Conservation (phyloP, 2,113 vertebrate species). For the Istiophorus platypterus region DNA sequence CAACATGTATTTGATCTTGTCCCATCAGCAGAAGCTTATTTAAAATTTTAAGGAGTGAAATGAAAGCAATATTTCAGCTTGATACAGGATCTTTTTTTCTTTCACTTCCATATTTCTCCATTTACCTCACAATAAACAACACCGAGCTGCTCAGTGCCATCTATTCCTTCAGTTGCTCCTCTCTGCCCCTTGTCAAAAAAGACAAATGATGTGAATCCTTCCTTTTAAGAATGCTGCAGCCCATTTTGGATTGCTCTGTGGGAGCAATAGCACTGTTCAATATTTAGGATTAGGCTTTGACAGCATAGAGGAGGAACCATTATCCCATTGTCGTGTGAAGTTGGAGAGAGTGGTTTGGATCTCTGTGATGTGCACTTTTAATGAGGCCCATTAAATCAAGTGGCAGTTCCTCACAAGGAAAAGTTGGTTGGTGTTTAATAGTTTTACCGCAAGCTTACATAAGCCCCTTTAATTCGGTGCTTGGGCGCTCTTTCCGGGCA, state of each 20-base stretch:
- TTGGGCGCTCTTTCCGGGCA: slow-evolving; percentile 81
- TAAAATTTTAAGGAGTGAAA: slow-evolving; percentile 20
- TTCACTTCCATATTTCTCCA: slow-evolving; percentile 48
- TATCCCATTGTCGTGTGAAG: slow-evolving; percentile 78
- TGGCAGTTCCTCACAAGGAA: slow-evolving; percentile 84
- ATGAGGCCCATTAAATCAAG: slow-evolving; percentile 87
- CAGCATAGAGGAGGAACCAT: slow-evolving; percentile 70
- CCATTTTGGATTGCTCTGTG: slow-evolving; percentile 54
- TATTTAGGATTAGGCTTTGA: slow-evolving; percentile 74
- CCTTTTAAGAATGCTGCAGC: slow-evolving; percentile 54
- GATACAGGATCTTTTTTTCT: slow-evolving; percentile 49
- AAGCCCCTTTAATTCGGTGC: slow-evolving; percentile 82
- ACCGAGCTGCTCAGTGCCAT: slow-evolving; percentile 39
- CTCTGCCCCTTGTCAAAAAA: slow-evolving; percentile 73
- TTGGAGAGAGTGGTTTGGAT: slow-evolving; percentile 70
- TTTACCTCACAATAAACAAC: slow-evolving; percentile 64
- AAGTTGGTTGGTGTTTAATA: slow-evolving; percentile 85
- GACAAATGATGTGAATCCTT: slow-evolving; percentile 74
- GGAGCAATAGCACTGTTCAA: slow-evolving; percentile 60
- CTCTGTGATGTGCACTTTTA: slow-evolving; percentile 85
- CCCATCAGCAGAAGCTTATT: slow-evolving; percentile 25
- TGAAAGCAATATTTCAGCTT: slow-evolving; percentile 43
- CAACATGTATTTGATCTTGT: slow-evolving; percentile 24
- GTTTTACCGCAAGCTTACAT: slow-evolving; percentile 85
- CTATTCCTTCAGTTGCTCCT: slow-evolving; percentile 55